A percentile compares a stretch with the other conserved stretches of the same genome.
Conservation (phyloP, 2,888 invertebrate genomes). For the Zygaena filipendulae region DNA sequence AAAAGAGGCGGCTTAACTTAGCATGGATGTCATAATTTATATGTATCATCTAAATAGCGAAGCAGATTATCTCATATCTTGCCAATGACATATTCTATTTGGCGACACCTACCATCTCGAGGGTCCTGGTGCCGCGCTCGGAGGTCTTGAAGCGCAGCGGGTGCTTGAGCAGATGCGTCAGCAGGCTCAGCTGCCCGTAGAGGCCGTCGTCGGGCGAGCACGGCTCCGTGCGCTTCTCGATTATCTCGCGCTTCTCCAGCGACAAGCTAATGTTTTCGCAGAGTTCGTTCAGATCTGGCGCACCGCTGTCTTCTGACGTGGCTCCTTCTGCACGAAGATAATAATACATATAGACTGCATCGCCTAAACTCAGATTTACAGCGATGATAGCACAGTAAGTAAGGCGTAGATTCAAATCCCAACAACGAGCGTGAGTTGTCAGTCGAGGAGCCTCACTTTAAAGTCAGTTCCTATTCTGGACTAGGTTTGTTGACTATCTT, state of each 20-base stretch:
- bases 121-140: conserved; percentile 75
- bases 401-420: no score
- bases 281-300: conserved; percentile 74
- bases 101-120: conserved; percentile 73
- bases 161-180: conserved; percentile 90
- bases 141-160: conserved; percentile 87
- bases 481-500: no score
- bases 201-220: conserved; percentile 91
- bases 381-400: no score
- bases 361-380: not conserved
- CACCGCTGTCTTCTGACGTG: conserved; percentile 55
- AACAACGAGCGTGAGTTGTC: no score
- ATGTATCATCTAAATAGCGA: no score
- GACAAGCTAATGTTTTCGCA: conserved; percentile 79
- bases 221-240: conserved; percentile 82
- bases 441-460: no score
- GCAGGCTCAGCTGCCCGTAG: conserved; percentile 85
- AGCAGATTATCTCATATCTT: no score
- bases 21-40: no score
- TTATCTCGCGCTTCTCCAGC: conserved; percentile 80
- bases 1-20: no score
- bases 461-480: no score
- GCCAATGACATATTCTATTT: no score
- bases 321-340: conserved; percentile 38
- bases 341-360: not conserved